Conservation (phyloP, 2,888 invertebrate species). For the Epinotia bilunana region DNA sequence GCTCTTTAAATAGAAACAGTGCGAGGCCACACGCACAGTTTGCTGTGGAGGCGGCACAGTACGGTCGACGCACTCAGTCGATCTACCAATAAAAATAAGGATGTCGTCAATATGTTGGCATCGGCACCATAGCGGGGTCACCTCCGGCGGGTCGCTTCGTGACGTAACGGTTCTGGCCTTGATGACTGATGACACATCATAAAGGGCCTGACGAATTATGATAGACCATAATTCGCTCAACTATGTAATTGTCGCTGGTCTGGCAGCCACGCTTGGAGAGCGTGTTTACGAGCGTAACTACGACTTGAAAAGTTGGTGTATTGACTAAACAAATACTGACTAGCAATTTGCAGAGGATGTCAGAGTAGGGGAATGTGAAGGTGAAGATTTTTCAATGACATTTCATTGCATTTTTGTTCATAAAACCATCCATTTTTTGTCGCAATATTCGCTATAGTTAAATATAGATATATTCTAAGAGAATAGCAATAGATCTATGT, state of each 20-base stretch:
- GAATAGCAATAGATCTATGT: constrained; percentile 23
- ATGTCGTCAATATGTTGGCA: constrained; percentile 84
- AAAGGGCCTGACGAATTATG: constrained; percentile 51
- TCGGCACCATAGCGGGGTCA: constrained; percentile 73
- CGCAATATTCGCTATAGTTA: neutral
- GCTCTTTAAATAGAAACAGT: constrained; percentile 58
- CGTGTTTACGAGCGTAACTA: constrained; percentile 3
- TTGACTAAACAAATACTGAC: constrained; percentile 1
- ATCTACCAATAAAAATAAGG: constrained; percentile 82
- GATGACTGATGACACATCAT: constrained; percentile 46
- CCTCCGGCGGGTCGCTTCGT: constrained; percentile 63
- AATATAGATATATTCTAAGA: neutral
- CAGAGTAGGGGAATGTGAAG: neutral
- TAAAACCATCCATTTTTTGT: neutral
- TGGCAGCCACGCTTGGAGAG: constrained; percentile 16
- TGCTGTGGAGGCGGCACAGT: constrained; percentile 63
- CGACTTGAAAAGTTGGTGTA: neutral
- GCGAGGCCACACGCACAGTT: constrained; percentile 80
- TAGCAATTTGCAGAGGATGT: neutral
- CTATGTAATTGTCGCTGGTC: constrained; percentile 38
- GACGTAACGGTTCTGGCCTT: constrained; percentile 52
- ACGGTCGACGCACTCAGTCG: constrained; percentile 80
- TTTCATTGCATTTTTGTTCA: neutral
- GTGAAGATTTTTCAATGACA: neutral
- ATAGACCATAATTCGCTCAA: constrained; percentile 42